Base-by-base conservation (phyloP, 2,113 vertebrate species). In the Shinisaurus crocodilurus region DNA sequence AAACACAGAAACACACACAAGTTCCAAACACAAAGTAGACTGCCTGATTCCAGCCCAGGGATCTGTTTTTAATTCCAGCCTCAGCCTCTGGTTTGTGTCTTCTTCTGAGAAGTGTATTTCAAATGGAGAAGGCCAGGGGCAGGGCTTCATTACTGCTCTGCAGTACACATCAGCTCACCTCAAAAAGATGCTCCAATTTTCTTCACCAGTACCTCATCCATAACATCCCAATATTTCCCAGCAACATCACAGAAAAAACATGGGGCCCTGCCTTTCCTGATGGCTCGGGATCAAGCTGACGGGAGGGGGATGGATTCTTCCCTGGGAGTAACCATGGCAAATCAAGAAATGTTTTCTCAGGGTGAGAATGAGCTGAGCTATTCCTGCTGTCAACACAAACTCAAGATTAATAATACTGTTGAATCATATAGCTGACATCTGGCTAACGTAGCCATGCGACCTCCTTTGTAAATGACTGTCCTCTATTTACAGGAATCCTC, bases 11-110 rank as follows among this genome's bases (percentile, higher is more conserved):
- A 32, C 81, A 37, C 48, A 63, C 57, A 23, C 34, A 20, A 57
- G 63, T 81, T 82, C 48, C 77, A 69, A 81, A 81, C 87, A 81
- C 45, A 87, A 77, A 87, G 37, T 74, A 88, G 34, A 70, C 34
- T 65, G 29, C 69, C 79, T 50, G 45, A 72, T 37, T 72, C 45
- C 65, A n/a, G 43, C 60, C 29, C 60, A 80, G 48, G 48, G 29
- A 54, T 54, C 65, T 88, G 77, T 54, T 57, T 88, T 40, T 72
- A 6, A 72, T 89, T 60, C 80, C 50, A 82, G 67, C 9, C 57
- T 67, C 37, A 23, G 27, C 1, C 80, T 72, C 79, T 89, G 88
- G 79, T 82, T 43, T 82, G 45, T 72, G n/a, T 82, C 79, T 50
- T 54, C 87, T 82, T 37, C 29, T 29, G 48, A 57, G 45, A 81